Base-by-base conservation (phyloP, 2,888 invertebrate species). In the Hipparchia sbordonii region DNA sequence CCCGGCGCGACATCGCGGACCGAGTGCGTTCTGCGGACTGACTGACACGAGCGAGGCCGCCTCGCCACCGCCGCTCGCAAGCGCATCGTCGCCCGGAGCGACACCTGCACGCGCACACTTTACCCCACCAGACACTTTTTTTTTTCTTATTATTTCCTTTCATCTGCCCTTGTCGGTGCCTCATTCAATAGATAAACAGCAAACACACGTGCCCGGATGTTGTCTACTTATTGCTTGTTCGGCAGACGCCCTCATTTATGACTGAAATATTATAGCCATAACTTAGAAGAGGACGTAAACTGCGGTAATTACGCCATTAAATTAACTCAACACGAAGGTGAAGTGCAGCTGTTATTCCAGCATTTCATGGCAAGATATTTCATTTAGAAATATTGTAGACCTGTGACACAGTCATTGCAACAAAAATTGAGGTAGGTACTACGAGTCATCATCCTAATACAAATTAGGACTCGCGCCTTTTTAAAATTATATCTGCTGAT, bases 1-100 rank as follows among this genome's bases (percentile, higher is more conserved):
- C 77, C 82, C 81, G 74, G 76, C 77, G 77, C 80, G 77, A 76
- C 80, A 80, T 80, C 74, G 74, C 77, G 72, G 45, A 74, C 77
- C 79, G 80, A 87, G 85, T 82, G 87, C 87, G 81, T 82, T 79
- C 87, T 84, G 85, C 85, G 84, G 82, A 90, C 91, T 90, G 87
- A 23, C 13, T 12, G 73, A 76, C 77, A 77, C 79, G 76, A 76
- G 78, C 76, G 73, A 77, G 78, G 75, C 77, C 73, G 69, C 70
- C 62, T 69, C 75, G 74, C 74, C 70, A 13, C 56, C 6, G 56
- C 23, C n/a, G n/a, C 62, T 23, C 23, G 23, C 23, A 0, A 23
- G 23, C 23, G 23, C 23, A 23, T 23, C 62, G 39, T n/a, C 66
- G 66, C 54, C 74, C 57, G 72, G 69, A 56, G 74, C 79, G 74